Evolutionary conservation across 2,888 invertebrate species (phyloP).

Genomic region (Theristus sp.): DNA sequence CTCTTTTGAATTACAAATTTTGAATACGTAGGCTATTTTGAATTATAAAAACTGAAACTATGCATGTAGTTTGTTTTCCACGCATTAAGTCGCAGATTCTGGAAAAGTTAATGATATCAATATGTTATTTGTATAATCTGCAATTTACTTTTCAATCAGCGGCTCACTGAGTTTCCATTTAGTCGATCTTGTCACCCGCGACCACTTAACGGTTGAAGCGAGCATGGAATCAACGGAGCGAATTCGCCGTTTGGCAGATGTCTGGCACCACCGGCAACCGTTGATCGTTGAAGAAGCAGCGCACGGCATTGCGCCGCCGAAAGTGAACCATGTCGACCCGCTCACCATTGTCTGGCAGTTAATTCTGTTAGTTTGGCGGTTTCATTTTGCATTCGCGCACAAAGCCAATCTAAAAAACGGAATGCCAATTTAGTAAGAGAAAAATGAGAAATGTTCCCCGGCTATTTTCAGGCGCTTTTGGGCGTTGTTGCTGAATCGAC

Average conservation of each 20-base stretch:
- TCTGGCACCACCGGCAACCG: constrained; percentile 46
- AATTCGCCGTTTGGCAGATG: constrained; percentile 46
- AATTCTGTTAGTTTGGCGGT: background rate
- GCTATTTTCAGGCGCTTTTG: constrained; percentile 14
- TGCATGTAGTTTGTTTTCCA: no score
- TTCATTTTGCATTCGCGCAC: background rate
- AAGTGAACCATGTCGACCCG: background rate
- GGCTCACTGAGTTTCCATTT: no score
- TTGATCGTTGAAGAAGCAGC: constrained; percentile 48
- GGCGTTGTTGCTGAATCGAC: constrained; percentile 55
- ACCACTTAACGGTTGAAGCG: constrained; percentile 77
- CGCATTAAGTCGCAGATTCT: no score
- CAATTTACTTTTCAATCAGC: no score
- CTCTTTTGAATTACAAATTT: no score
- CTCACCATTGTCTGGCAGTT: background rate
- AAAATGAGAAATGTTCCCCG: background rate
- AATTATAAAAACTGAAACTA: constrained; percentile 4
- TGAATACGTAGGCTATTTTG: no score
- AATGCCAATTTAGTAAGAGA: background rate
- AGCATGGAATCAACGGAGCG: constrained; percentile 82
- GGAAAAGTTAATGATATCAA: no score
- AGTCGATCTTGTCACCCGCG: constrained; percentile 83
- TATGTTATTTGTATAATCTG: no score
- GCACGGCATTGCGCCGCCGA: background rate
- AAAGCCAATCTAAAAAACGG: no score